phyloP scores from a whole-genome alignment of 2,888 invertebrate species.

The Stratiomys singularior region DNA sequence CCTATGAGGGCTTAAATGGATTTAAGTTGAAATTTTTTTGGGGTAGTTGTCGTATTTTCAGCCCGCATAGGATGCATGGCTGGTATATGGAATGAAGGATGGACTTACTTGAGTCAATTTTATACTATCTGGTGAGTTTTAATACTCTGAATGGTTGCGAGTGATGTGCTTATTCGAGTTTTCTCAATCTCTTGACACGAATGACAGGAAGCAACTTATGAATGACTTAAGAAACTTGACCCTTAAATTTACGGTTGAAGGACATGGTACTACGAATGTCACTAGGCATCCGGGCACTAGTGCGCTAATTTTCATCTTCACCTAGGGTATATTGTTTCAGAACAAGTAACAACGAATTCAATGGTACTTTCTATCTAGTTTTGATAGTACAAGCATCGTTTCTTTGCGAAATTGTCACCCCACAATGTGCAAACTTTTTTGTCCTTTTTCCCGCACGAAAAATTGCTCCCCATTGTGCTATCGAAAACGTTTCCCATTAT shows the following conservation, averaged over 20 bases:
- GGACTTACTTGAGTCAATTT: neutral
- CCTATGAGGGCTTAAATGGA: constrained; percentile 49
- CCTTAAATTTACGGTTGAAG: too few species aligned
- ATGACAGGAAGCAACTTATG: too few species aligned
- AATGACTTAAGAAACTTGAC: too few species aligned
- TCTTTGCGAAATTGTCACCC: constrained; percentile 25
- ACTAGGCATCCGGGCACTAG: too few species aligned
- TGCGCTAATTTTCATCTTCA: too few species aligned
- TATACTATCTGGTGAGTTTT: neutral
- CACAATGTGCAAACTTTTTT: constrained; percentile 3
- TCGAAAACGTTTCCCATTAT: constrained; percentile 43
- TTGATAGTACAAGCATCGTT: neutral
- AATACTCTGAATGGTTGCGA: neutral
- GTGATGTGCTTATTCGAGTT: neutral
- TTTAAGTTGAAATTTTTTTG: constrained; percentile 33
- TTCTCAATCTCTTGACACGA: too few species aligned
- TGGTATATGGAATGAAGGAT: neutral
- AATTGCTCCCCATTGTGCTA: constrained; percentile 48
- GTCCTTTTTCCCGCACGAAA: constrained; percentile 4
- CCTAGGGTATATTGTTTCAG: neutral
- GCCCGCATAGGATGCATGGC: neutral
- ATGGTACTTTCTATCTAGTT: constrained; percentile 27
- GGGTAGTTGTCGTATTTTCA: neutral
- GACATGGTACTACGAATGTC: too few species aligned
- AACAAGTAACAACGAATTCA: neutral